Evolutionary conservation across 2,113 vertebrate genomes (phyloP), one percentile per base, ranked within the genome.

Genomic region (Edolisoma coerulescens): DNA sequence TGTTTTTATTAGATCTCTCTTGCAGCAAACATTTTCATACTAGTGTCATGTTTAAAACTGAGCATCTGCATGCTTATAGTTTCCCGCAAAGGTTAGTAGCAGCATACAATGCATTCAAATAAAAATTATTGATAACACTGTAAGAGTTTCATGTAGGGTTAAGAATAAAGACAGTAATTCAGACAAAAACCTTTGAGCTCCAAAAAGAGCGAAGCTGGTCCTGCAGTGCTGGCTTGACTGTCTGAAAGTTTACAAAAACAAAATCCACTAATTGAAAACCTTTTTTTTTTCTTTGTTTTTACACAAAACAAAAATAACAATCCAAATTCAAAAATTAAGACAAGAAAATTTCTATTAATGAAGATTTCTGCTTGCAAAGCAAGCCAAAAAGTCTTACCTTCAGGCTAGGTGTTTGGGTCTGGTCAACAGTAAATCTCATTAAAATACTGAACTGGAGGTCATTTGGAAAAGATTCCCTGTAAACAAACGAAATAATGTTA

Each of bases 341-440:
- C 24, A 85, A 88, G 26, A 18, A 74, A 75, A 77, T 52, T 8
- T 90, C 56, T 76, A 64, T 27, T 35, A 93, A 63, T 32, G 57
- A 89, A 65, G 10, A 74, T 4, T 69, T 67, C 19, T 35, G 22
- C 63, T 76, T 73, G 53, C 28, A 70, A 52, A 27, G 26, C 9
- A 87, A 89, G 49, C 9, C 56, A 59, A 24, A 44, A 69, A 67
- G 28, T 88, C 95, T 97, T 98, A 99, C 99, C 99, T 99, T 99
- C 45, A 99, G 97, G 96, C 99, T 99, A 77, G 99, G 99, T 39
- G 99, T 99, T 97, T 99, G 99, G 10, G 99, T 99, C 98, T 99
- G 99, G 97, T 99, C 99, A 95, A 99, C 99, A 76, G 99, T 99
- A 97, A 99, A 99, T 96, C 99, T 98, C 99, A 99, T 99, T 82